These are phyloP conservation scores for Podarcis cretensis DNA, from an alignment of 2,113 vertebrate species.

Conservation along the genomic window DNA sequence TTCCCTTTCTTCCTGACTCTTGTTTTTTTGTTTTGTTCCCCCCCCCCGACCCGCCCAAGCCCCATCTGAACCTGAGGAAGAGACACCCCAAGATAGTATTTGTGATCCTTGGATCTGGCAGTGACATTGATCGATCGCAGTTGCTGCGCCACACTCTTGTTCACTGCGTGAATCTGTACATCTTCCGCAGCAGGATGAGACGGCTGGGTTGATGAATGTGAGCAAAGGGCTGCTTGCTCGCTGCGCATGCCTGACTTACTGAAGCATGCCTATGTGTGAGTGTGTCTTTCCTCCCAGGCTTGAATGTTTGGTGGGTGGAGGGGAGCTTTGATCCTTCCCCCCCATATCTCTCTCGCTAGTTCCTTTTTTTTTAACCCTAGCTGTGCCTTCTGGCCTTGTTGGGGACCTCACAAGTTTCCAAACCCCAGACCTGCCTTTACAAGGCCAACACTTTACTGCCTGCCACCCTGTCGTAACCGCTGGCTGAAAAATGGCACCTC, in stretches of 20 bases:
- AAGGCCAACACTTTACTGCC: neutral
- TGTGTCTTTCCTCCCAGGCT: neutral
- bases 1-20: neutral
- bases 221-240: neutral
- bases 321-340: neutral
- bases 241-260: neutral
- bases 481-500: slow-evolving; percentile 10
- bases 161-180: slow-evolving; percentile 5
- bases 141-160: neutral
- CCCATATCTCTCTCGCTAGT: too few relatives aligned
- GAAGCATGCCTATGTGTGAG: neutral
- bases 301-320: neutral
- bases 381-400: neutral
- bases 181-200: neutral
- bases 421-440: neutral
- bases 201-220: neutral
- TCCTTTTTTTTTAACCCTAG: neutral
- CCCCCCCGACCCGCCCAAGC: neutral
- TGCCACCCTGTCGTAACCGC: neutral
- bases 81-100: neutral
- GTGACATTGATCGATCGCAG: neutral
- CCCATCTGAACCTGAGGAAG: too few relatives aligned
- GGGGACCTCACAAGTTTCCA: neutral
- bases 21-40: too few relatives aligned
- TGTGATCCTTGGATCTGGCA: neutral